Percentiles rank a stretch among this genome's conserved stretches.
phyloP scores from a whole-genome alignment of 2,113 vertebrate species.

The Otocyon megalotis region DNA sequence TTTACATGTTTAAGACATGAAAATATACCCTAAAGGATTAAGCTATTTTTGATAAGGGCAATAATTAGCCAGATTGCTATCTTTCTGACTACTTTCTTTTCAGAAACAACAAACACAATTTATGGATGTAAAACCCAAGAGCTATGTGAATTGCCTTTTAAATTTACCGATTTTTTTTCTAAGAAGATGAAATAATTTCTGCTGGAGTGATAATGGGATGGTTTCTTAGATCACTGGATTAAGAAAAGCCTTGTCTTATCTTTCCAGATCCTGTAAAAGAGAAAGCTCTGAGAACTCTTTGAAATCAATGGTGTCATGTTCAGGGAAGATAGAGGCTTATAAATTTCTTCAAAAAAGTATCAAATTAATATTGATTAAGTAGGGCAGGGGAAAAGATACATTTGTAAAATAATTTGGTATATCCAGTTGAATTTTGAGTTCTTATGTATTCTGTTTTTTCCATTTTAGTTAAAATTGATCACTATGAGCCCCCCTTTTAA shows the following conservation, averaged over 20 bases:
- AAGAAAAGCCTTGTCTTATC: constrained; percentile 42
- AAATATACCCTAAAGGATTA: background rate
- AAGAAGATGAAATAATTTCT: constrained; percentile 57
- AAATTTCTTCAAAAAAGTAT: background rate
- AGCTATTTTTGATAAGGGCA: background rate
- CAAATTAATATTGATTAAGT: constrained; percentile 6
- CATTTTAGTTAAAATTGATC: constrained; percentile 22
- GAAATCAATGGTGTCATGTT: constrained; percentile 25
- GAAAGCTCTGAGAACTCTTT: background rate
- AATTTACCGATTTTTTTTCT: background rate
- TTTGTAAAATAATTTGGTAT: background rate
- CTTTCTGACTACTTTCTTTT: constrained; percentile 22
- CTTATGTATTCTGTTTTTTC: background rate
- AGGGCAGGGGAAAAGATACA: background rate
- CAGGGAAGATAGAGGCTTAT: background rate
- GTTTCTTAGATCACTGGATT: constrained; percentile 43
- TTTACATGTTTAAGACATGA: constrained; percentile 7
- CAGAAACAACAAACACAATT: background rate
- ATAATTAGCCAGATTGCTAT: constrained; percentile 53
- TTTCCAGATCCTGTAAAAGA: background rate
- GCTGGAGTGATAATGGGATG: background rate
- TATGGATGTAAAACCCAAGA: background rate
- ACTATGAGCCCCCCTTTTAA: background rate
- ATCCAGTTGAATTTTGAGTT: background rate
- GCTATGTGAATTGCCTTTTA: background rate